Conservation (phyloP, 2,797 vertebrate species). For the Catamblyrhynchus diadema region DNA sequence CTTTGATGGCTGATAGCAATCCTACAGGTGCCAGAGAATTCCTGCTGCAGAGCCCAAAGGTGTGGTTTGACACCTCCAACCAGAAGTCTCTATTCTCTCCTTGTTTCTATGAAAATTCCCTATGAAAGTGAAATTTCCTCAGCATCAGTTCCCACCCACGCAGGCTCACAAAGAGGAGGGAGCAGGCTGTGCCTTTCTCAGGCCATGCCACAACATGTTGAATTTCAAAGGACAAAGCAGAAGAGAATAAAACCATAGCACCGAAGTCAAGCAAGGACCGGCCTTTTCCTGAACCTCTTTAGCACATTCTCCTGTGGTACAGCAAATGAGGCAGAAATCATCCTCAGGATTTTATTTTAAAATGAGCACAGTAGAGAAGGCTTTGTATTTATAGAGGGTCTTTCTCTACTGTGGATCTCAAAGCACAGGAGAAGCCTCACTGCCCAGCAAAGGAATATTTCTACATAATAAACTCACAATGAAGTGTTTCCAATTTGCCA, state of each 20-base stretch:
- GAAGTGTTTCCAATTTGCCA: not conserved
- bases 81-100: not conserved
- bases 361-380: not conserved
- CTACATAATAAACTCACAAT: not conserved
- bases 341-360: not conserved
- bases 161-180: not conserved
- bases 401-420: not conserved
- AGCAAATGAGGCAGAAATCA: not conserved
- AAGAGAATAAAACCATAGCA: not conserved
- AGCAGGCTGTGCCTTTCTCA: not conserved
- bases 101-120: not conserved
- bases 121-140: not conserved
- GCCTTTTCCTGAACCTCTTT: not conserved
- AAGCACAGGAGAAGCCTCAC: not conserved
- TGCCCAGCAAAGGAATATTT: not conserved
- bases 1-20: not conserved
- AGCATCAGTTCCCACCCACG: not conserved
- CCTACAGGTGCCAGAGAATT: not conserved
- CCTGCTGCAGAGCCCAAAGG: not conserved
- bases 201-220: not conserved
- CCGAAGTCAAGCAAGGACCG: not conserved
- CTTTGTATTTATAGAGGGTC: not conserved
- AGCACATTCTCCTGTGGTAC: not conserved
- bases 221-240: not conserved
- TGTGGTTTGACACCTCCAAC: not conserved